These are phyloP conservation scores for Phyto melanocephala DNA, from an alignment of 2,888 invertebrate genomes.

Conservation along the genomic window DNA sequence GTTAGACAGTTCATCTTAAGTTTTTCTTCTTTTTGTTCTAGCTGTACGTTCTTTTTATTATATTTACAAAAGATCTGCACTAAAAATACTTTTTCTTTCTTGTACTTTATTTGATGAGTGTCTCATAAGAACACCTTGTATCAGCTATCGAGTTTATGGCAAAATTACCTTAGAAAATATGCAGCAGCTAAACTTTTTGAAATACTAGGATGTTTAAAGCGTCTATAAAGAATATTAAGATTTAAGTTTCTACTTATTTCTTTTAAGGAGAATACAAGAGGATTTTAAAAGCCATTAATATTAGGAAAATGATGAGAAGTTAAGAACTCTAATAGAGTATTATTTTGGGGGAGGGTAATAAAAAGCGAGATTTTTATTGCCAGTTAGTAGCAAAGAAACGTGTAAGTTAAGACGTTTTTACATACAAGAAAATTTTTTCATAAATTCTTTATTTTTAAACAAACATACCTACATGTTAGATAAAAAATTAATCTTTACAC, in stretches of 20 bases:
- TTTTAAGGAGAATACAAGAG: neutral
- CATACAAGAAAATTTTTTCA: too few species aligned
- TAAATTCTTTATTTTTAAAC: too few species aligned
- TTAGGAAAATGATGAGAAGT: neutral
- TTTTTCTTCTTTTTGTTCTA: conserved; percentile 4
- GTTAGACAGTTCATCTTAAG: conserved; percentile 49
- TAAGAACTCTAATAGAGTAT: neutral
- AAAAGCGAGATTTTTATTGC: too few species aligned
- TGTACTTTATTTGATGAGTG: neutral
- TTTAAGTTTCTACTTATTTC: neutral
- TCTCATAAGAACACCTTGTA: conserved; percentile 25
- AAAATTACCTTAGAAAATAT: neutral
- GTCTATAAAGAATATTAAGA: neutral
- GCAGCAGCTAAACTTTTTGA: neutral
- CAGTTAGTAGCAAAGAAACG: too few species aligned
- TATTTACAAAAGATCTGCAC: neutral
- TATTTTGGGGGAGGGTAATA: neutral
- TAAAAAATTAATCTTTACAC: too few species aligned
- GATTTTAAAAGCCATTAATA: neutral
- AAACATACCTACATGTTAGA: too few species aligned
- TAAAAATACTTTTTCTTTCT: neutral
- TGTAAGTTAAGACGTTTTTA: too few species aligned
- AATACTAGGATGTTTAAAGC: neutral
- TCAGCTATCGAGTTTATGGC: neutral
- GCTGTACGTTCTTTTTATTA: neutral